A percentile compares a stretch with the other conserved stretches of the same genome.
phyloP scores from a whole-genome alignment of 1,140 invertebrate species.

The Drosophila kohkoa region DNA sequence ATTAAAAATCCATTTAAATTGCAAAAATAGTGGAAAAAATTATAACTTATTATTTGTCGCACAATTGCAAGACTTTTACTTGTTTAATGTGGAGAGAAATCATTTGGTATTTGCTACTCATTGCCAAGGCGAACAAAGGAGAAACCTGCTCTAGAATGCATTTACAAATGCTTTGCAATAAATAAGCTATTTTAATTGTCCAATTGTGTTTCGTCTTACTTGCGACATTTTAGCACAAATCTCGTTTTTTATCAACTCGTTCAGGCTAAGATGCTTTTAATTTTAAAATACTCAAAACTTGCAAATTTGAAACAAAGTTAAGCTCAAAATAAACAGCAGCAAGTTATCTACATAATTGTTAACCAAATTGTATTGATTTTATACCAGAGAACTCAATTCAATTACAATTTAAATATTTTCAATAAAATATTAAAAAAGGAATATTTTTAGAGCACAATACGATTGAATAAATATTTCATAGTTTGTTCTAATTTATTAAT shows the following conservation, averaged over 20 bases:
- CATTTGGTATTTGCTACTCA: conserved; percentile 27
- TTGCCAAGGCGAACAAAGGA: conserved; percentile 16
- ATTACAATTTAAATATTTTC: neutral
- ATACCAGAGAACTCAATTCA: neutral
- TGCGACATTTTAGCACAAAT: conserved; percentile 28
- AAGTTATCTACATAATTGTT: conserved; percentile 19
- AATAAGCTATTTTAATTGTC: conserved; percentile 39
- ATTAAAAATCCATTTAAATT: conserved; percentile 47
- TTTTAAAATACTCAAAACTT: conserved; percentile 4
- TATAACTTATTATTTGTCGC: conserved; percentile 15
- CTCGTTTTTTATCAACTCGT: conserved; percentile 8
- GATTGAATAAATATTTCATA: too few relatives aligned
- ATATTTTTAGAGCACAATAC: too few relatives aligned
- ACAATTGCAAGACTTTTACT: conserved; percentile 31
- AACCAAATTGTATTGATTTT: neutral
- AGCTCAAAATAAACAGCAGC: neutral
- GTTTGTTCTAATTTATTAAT: too few relatives aligned
- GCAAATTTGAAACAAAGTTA: neutral
- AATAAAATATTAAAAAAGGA: neutral
- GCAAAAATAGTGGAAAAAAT: neutral
- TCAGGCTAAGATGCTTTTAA: neutral
- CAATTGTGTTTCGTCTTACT: conserved; percentile 33
- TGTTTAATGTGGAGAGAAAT: conserved; percentile 15
- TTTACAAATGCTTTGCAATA: conserved; percentile 23
- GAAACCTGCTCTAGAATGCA: conserved; percentile 47